phyloP scores from a whole-genome alignment of 2,888 invertebrate genomes.

The Polia nebulosa region DNA sequence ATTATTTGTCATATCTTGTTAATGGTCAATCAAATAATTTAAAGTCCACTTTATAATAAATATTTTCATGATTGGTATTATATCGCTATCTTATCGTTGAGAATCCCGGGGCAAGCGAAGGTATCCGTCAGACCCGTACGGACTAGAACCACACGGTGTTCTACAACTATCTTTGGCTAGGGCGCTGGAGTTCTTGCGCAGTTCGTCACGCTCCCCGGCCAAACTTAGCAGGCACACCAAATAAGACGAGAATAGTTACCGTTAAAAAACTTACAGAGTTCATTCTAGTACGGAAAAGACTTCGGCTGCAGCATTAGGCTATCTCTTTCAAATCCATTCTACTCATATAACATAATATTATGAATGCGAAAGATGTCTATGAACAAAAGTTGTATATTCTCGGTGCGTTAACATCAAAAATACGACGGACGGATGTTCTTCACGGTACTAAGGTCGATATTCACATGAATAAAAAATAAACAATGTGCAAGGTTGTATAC shows the following conservation, averaged over 20 bases:
- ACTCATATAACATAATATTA: background rate
- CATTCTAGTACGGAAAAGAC: background rate
- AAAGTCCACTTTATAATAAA: constrained; percentile 1
- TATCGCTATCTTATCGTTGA: constrained; percentile 43
- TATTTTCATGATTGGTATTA: constrained; percentile 19
- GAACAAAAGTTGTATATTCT: too few species aligned
- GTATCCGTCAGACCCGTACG: background rate
- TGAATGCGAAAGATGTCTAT: background rate
- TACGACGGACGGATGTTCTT: background rate
- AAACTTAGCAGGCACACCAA: background rate
- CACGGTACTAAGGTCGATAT: too few species aligned
- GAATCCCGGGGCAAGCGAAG: too few species aligned
- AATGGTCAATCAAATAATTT: constrained; percentile 18
- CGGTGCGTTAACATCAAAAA: too few species aligned
- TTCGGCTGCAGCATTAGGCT: background rate
- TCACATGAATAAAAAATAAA: too few species aligned
- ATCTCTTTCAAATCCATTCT: too few species aligned
- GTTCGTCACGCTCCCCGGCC: background rate
- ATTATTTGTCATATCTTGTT: constrained; percentile 5
- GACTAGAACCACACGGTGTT: background rate
- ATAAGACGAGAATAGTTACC: background rate
- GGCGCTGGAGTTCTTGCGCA: too few species aligned
- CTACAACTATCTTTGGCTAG: background rate
- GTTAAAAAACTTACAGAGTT: background rate
- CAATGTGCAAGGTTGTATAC: too few species aligned